Evolutionary conservation across 2,797 vertebrate genomes (phyloP).

Genomic region (Decapterus maruadsi): DNA sequence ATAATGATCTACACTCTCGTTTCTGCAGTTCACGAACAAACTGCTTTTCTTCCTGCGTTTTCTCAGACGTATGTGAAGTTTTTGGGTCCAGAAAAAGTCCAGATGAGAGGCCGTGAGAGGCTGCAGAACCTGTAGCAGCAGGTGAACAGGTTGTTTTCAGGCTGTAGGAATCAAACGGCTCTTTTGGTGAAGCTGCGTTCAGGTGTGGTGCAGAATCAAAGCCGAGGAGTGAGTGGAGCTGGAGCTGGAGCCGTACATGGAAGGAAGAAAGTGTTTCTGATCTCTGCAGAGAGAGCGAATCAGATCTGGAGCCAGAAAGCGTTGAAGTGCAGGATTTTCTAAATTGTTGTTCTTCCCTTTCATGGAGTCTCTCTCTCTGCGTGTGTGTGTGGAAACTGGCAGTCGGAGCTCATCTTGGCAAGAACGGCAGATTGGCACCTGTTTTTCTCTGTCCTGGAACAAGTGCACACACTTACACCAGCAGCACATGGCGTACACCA

Average conservation of each 20-base stretch:
- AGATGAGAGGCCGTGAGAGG: no score
- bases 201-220: constrained; percentile 27
- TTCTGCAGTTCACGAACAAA: no score
- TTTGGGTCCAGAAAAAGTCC: no score
- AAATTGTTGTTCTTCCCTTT: constrained; percentile 40
- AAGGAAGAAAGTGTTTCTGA: constrained; percentile 18
- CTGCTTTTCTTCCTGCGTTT: no score
- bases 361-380: constrained; percentile 25
- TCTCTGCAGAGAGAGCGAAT: constrained; percentile 8
- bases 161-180: no score
- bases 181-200: no score
- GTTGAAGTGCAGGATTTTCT: background rate
- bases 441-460: constrained; percentile 36
- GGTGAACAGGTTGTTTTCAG: no score
- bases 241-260: constrained; percentile 8
- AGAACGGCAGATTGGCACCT: constrained; percentile 29
- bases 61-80: no score
- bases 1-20: no score
- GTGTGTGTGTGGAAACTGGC: constrained; percentile 42
- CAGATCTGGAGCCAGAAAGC: constrained; percentile 30
- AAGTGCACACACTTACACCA: background rate
- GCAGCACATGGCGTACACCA: constrained; percentile 17
- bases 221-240: background rate
- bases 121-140: no score
- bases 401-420: constrained; percentile 39